These are phyloP conservation scores for Catalaphyllia jardinei DNA, from an alignment of 64 coral and sea anemone genomes.

Conservation along the genomic window DNA sequence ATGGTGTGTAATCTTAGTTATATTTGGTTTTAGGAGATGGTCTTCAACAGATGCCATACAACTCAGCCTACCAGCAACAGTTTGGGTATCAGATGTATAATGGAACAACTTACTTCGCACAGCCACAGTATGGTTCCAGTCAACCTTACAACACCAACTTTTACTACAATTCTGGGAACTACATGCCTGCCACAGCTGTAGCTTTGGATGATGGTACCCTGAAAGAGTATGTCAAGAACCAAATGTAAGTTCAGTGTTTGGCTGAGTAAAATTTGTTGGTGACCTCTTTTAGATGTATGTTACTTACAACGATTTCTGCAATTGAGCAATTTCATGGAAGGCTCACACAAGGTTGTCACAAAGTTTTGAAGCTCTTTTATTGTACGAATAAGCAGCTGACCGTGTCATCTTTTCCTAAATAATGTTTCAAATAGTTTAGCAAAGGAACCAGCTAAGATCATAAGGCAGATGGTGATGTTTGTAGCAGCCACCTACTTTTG, in stretches of 20 bases:
- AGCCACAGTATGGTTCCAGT: slow-evolving; percentile 54
- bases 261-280: not conserved
- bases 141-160: slow-evolving; percentile 65
- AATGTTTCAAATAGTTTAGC: no score
- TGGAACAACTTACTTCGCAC: slow-evolving; percentile 79
- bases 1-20: not conserved
- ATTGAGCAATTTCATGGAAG: no score
- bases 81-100: slow-evolving; percentile 83
- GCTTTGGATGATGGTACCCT: slow-evolving; percentile 56
- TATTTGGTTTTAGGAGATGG: slow-evolving; percentile 29
- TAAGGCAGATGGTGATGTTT: no score
- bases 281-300: no score
- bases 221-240: slow-evolving; percentile 83
- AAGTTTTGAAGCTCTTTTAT: no score
- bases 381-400: no score
- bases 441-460: no score
- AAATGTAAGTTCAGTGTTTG: slow-evolving; percentile 70
- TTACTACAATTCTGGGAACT: slow-evolving; percentile 70
- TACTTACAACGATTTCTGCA: no score
- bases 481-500: no score
- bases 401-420: no score
- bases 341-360: no score
- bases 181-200: slow-evolving; percentile 33
- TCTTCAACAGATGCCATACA: slow-evolving; percentile 78
- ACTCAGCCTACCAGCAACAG: slow-evolving; percentile 52